These are phyloP conservation scores for Syrrhaptes paradoxus DNA, from an alignment of 2,113 vertebrate species.

Conservation along the genomic window DNA sequence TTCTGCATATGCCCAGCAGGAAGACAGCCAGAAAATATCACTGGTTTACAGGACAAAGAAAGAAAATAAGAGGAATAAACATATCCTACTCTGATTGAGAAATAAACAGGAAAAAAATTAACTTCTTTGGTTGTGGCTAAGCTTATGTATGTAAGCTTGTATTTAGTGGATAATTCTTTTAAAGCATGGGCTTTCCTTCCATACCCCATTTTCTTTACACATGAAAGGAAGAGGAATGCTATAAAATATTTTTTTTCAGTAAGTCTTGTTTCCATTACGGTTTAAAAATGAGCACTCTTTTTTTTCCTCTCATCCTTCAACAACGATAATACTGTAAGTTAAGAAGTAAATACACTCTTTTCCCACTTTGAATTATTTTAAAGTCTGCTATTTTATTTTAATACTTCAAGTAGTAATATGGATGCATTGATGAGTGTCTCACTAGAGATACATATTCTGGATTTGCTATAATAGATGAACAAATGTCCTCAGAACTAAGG, in stretches of 20 bases:
- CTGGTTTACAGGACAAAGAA: not conserved
- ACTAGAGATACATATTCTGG: not conserved
- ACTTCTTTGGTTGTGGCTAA: not conserved
- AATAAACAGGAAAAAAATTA: not conserved
- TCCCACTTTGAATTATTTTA: not conserved
- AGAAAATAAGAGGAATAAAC: conserved; percentile 11
- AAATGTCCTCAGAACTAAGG: not conserved
- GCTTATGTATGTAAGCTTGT: not conserved
- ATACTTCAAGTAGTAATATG: not conserved
- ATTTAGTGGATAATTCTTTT: not conserved
- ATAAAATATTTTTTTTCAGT: not conserved
- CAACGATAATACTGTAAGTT: not conserved
- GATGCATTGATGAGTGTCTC: not conserved
- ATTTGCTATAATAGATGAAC: not conserved
- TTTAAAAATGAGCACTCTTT: not conserved
- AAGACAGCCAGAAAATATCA: not conserved
- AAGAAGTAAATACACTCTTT: not conserved
- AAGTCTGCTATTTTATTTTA: not conserved
- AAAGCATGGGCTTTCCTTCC: not conserved
- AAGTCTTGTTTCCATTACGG: not conserved
- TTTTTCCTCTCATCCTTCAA: not conserved
- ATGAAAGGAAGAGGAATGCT: not conserved
- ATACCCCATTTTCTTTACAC: not conserved
- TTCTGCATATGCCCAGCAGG: not conserved
- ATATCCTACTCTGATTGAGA: not conserved